Conservation (phyloP, 2,113 vertebrate genomes). For the Ptyas mucosa region DNA sequence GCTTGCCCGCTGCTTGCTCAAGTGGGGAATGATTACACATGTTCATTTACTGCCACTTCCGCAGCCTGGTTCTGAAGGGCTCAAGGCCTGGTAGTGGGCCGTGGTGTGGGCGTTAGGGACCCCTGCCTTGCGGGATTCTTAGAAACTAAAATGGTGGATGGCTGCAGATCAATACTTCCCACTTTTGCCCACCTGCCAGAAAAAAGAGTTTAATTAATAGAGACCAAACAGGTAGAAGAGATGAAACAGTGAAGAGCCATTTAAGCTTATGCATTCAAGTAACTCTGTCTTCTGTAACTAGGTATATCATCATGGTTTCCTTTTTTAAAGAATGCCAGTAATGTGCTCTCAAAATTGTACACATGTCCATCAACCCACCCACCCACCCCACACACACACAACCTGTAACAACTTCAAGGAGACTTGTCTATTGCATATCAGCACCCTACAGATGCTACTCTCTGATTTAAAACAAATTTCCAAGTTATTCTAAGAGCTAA, state of each 20-base stretch:
- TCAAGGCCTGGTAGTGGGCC: not conserved
- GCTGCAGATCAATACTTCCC: not conserved
- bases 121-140: not conserved
- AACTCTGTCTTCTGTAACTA: not conserved
- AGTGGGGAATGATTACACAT: not conserved
- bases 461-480: not conserved
- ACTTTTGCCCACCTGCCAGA: not conserved
- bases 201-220: not conserved
- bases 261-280: not conserved
- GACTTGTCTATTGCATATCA: not conserved
- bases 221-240: not conserved
- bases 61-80: not conserved
- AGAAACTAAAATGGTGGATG: not conserved
- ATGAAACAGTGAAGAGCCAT: not conserved
- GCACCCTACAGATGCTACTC: not conserved
- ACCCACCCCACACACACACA: too few relatives aligned
- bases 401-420: not conserved
- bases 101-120: rapidly evolving
- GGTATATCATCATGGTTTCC: not conserved
- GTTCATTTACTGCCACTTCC: not conserved
- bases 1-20: not conserved
- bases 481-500: not conserved
- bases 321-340: not conserved
- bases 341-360: not conserved
- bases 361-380: not conserved